Evolutionary conservation across 2,797 vertebrate genomes (phyloP).

Genomic region (Thripadectes ignobilis): DNA sequence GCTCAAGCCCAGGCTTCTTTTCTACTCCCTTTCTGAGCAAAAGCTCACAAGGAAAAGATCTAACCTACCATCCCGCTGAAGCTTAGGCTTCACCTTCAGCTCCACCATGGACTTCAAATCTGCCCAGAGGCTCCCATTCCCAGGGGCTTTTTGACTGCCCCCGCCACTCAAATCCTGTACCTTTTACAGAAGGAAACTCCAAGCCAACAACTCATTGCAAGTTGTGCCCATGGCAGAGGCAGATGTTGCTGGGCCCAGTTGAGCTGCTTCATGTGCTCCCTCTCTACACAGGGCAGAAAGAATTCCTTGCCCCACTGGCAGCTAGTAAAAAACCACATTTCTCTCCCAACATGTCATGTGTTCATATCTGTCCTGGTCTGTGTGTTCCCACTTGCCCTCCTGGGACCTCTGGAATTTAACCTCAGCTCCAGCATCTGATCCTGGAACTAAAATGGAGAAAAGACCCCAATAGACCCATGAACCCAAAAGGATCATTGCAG

Average conservation of each 20-base stretch:
- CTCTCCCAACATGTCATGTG: neutral
- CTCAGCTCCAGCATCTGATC: neutral
- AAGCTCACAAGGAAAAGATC: neutral
- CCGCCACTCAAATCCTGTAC: neutral
- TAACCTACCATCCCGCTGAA: neutral
- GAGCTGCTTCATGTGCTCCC: neutral
- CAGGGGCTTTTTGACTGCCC: neutral
- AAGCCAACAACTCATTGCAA: neutral
- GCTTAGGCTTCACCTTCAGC: neutral
- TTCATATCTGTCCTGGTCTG: neutral
- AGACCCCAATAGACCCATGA: neutral
- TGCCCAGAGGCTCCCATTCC: neutral
- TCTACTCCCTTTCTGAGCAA: neutral
- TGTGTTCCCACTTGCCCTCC: neutral
- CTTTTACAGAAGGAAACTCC: neutral
- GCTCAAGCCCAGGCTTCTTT: neutral
- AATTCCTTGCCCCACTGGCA: neutral
- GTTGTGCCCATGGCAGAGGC: neutral
- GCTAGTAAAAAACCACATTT: neutral
- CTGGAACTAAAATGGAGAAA: neutral
- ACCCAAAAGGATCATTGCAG: neutral
- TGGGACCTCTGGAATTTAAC: neutral
- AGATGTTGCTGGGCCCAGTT: neutral
- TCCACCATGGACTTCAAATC: neutral
- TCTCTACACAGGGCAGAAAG: neutral